Base-by-base conservation (phyloP, 2,888 invertebrate genomes). In the Tuberolachnus salignus region DNA sequence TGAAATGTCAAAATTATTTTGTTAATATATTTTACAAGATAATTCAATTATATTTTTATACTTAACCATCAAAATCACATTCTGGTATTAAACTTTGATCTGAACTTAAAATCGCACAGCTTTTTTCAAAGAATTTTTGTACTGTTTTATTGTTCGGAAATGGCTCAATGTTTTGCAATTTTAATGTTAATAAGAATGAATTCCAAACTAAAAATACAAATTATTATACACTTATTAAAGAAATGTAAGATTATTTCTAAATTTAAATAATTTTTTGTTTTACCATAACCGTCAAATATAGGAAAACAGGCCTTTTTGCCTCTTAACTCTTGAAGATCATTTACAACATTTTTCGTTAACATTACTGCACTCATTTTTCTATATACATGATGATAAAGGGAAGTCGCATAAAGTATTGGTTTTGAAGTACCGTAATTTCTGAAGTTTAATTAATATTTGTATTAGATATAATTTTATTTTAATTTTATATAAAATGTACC, bases 251-350 rank as follows among this genome's bases (percentile, higher is more conserved):
- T 46, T 44, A 11, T 46, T 59, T 57, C 13, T 1, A 53, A n/a
- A 70, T 46, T 46, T 49, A 23, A 34, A 63, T 23, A 13, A 51
- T 55, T 46, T 61, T 14, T 74, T 53, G 11, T 53, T 42, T 53
- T 67, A 81, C 81, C 81, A 64, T 81, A 64, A 14, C 81, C 81
- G 55, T 81, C 87, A 87, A 51, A 92, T n/a, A 89, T 89, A 1
- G 95, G 92, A 85, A 96, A 92, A 83, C 93, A 94, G 0, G 92
- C 93, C 59, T 90, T 89, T 82, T 90, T 90, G 13, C 92, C 92
- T 85, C 87, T 87, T 42, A 94, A 85, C 83, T 92, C 92, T 67
- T 87, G 85, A 82, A 94, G 88, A 64, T 34, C 19, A 13, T 1
- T 6, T 21, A 51, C 75, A 19, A 21, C 46, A 46, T 78, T 78